phyloP scores from a whole-genome alignment of 2,888 invertebrate species.

The Charanyca ferruginea region DNA sequence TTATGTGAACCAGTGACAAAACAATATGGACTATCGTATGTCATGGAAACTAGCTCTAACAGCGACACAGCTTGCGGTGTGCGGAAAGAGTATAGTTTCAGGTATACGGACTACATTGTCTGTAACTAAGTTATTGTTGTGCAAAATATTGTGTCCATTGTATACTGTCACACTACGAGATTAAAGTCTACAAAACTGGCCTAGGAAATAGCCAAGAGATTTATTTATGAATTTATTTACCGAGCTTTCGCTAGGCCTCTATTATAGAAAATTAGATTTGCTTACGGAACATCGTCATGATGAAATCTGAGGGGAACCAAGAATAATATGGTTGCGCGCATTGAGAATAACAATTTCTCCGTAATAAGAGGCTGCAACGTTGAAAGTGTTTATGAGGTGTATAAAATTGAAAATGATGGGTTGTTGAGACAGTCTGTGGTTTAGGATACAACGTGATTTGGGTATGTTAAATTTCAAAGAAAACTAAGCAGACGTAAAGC shows the following conservation, averaged over 20 bases:
- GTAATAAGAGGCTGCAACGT: slow-evolving; percentile 42
- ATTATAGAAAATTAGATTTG: slow-evolving; percentile 63
- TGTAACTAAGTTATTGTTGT: slow-evolving; percentile 1
- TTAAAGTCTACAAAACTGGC: slow-evolving; percentile 7
- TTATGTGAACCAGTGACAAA: slow-evolving; percentile 48
- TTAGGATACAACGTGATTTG: slow-evolving; percentile 36
- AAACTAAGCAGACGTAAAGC: slow-evolving; percentile 44
- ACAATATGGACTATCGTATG: slow-evolving; percentile 36
- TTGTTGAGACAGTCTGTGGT: slow-evolving; percentile 44
- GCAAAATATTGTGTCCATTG: slow-evolving; percentile 17
- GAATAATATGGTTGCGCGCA: slow-evolving; percentile 45
- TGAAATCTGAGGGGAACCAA: slow-evolving; percentile 49
- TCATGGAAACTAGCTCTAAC: slow-evolving; percentile 3
- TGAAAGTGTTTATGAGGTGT: slow-evolving; percentile 65
- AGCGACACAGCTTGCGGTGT: slow-evolving; percentile 3
- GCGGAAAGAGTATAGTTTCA: slow-evolving; percentile 10
- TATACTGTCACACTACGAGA: too few relatives aligned
- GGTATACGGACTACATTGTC: slow-evolving; percentile 7
- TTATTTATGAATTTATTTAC: slow-evolving; percentile 54
- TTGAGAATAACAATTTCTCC: slow-evolving; percentile 60
- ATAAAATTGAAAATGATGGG: slow-evolving; percentile 69
- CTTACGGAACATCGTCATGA: slow-evolving; percentile 47
- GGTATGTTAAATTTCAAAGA: slow-evolving; percentile 23
- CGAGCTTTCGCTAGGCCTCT: slow-evolving; percentile 46
- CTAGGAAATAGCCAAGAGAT: slow-evolving; percentile 40